Percentiles rank a stretch among this genome's conserved stretches.
Conservation (phyloP, 2,113 vertebrate species). For the Glaucidium brasilianum region DNA sequence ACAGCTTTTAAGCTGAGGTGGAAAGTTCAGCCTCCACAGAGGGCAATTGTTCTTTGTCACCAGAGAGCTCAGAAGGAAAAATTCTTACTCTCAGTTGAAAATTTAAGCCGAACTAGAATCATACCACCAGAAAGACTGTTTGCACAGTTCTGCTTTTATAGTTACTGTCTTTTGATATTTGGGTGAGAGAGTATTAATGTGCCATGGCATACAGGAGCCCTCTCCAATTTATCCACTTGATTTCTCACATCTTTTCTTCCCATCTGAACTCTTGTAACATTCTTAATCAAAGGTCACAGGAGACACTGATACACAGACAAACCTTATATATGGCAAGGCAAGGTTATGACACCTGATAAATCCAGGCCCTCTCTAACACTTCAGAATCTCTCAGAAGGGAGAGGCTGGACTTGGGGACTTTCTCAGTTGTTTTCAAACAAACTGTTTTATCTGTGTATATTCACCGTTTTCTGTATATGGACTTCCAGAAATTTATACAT, state of each 20-base stretch:
- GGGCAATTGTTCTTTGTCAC: neutral
- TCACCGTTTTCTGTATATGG: neutral
- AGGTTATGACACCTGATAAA: neutral
- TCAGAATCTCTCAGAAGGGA: neutral
- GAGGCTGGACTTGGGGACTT: neutral
- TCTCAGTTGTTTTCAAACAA: neutral
- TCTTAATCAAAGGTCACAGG: slow-evolving; percentile 32
- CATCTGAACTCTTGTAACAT: neutral
- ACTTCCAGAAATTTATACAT: neutral
- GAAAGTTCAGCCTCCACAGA: neutral
- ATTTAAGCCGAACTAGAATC: neutral
- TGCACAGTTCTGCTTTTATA: slow-evolving; percentile 7
- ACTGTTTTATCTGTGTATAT: neutral
- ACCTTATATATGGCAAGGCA: neutral
- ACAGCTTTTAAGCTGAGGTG: neutral
- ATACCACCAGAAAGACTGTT: neutral
- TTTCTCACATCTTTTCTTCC: slow-evolving; percentile 11
- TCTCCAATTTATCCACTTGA: slow-evolving; percentile 22
- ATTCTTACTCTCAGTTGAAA: neutral
- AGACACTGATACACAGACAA: neutral
- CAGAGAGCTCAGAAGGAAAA: neutral
- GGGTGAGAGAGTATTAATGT: neutral
- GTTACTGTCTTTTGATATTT: neutral
- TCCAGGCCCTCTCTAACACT: neutral
- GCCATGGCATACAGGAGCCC: neutral